Conservation (phyloP, 92 coral and sea anemone genomes). For the Galaxea fascicularis region DNA sequence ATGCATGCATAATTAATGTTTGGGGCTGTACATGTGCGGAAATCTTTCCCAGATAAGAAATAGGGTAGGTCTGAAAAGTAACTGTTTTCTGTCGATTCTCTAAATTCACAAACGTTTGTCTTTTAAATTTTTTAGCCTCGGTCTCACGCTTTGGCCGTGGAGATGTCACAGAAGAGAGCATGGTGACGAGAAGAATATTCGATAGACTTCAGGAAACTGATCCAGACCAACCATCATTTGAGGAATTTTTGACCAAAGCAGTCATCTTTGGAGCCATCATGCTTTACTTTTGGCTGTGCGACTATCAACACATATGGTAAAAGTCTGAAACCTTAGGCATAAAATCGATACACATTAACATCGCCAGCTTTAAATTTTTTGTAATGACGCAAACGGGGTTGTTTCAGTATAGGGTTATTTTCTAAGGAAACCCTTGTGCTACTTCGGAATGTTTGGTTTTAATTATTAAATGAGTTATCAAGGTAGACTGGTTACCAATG, state of each 20-base stretch:
- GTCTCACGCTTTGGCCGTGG: conserved; percentile 92
- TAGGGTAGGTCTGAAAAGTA: no score
- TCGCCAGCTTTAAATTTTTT: no score
- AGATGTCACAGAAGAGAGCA: conserved; percentile 73
- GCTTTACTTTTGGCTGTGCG: conserved; percentile 98
- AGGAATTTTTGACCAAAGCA: conserved; percentile 84
- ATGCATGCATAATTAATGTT: no score
- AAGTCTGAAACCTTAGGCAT: not conserved
- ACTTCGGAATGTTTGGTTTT: no score
- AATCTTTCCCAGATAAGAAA: no score
- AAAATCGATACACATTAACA: not conserved
- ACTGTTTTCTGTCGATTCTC: no score
- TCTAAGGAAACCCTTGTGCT: no score
- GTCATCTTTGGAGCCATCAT: conserved; percentile 91
- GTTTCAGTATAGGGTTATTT: no score
- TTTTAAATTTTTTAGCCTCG: conserved; percentile 48
- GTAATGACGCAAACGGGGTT: not conserved
- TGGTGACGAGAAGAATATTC: conserved; percentile 51
- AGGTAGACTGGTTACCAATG: no score
- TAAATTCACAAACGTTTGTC: no score
- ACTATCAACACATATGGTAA: conserved; percentile 96
- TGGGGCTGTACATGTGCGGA: no score
- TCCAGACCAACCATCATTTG: conserved; percentile 89
- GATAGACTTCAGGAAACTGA: conserved; percentile 84
- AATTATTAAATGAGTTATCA: no score